phyloP scores from a whole-genome alignment of 2,797 vertebrate genomes.

The Peromyscus melanophrys region DNA sequence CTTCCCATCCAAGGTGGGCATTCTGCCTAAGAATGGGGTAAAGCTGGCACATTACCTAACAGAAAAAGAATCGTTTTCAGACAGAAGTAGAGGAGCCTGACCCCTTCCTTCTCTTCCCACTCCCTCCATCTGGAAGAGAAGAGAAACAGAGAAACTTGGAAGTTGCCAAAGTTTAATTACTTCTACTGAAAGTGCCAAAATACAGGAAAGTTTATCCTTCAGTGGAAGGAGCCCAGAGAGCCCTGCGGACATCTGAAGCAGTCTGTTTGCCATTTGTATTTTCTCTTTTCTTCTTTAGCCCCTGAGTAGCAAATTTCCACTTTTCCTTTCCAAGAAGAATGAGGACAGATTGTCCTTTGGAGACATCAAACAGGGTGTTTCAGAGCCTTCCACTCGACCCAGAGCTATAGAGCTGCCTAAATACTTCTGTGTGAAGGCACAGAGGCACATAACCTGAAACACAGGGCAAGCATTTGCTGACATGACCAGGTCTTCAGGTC shows the following conservation, averaged over 20 bases:
- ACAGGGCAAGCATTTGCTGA: background rate
- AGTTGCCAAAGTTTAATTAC: constrained; percentile 74
- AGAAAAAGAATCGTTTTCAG: constrained; percentile 33
- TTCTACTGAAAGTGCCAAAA: constrained; percentile 73
- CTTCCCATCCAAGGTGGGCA: constrained; percentile 45
- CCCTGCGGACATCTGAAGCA: constrained; percentile 20
- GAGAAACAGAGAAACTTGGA: constrained; percentile 41
- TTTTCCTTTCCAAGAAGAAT: constrained; percentile 71
- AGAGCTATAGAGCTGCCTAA: background rate
- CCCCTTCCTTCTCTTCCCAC: constrained; percentile 56
- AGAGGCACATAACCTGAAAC: background rate
- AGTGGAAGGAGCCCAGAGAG: constrained; percentile 49
- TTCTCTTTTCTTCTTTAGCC: constrained; percentile 41
- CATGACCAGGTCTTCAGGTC: background rate
- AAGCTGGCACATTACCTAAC: constrained; percentile 20
- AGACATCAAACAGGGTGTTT: constrained; percentile 34
- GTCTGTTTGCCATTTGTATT: constrained; percentile 63
- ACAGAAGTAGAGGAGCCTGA: constrained; percentile 31
- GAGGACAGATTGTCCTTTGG: constrained; percentile 57
- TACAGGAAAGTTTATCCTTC: constrained; percentile 67
- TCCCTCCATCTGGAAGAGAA: constrained; percentile 71
- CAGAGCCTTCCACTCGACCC: background rate
- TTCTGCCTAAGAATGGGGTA: constrained; percentile 36
- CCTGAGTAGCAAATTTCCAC: constrained; percentile 56
- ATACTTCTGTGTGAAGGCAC: background rate